Percentiles rank a stretch among this genome's conserved stretches.
Evolutionary conservation across 1,140 invertebrate genomes (phyloP).

Genomic region (Saxidomus purpurata): DNA sequence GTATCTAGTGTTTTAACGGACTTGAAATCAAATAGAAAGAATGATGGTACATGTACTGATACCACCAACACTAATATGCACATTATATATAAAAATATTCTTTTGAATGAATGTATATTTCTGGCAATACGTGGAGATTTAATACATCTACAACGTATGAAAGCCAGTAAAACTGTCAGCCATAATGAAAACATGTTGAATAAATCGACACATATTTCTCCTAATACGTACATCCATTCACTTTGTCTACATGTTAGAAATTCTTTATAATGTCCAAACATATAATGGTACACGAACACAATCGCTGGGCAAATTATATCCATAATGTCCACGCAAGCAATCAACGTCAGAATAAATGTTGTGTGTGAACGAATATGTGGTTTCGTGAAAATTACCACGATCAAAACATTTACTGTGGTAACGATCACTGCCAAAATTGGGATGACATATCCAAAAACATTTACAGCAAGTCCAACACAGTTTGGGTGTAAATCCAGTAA

Average conservation of each 20-base stretch:
- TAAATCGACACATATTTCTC: not conserved
- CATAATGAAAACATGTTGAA: constrained; percentile 49
- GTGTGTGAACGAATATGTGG: constrained; percentile 27
- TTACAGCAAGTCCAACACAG: not conserved
- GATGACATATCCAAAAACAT: constrained; percentile 12
- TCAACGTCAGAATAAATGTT: constrained; percentile 34
- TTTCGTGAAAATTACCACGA: constrained; percentile 6
- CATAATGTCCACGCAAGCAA: constrained; percentile 11
- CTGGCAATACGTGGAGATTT: constrained; percentile 22
- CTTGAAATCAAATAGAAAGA: constrained; percentile 21
- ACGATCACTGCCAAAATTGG: constrained; percentile 11
- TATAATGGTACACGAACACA: constrained; percentile 1
- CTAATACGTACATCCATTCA: not conserved
- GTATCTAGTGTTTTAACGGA: not conserved
- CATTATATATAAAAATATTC: not conserved
- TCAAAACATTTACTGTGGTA: not conserved
- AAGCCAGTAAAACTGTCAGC: constrained; percentile 51
- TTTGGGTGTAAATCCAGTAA: constrained; percentile 5
- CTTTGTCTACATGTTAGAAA: not conserved
- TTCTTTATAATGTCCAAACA: not conserved
- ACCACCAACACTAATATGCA: not conserved
- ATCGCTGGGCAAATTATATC: constrained; percentile 27
- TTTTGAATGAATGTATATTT: not conserved
- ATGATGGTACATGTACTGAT: constrained; percentile 27
- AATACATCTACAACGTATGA: constrained; percentile 42